Evolutionary conservation across 2,113 vertebrate species (phyloP), one percentile per base, ranked within the genome.

Genomic region (Nothobranchius kuhntae): DNA sequence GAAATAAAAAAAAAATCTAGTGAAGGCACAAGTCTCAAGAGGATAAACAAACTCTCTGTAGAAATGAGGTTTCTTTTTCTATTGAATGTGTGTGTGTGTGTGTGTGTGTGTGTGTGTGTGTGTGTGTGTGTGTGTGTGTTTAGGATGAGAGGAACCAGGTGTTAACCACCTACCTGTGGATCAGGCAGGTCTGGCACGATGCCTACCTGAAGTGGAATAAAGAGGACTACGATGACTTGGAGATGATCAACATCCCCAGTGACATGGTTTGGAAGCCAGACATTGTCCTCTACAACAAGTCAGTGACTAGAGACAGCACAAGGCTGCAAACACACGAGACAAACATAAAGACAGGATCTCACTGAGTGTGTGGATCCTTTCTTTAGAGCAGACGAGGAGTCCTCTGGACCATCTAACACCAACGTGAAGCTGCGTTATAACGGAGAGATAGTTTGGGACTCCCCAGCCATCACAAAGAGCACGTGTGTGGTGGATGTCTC

Each of bases 231-330:
- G 96, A 98, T 10, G 94, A 96, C 3, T 86, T 99, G 53, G 97
- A 99, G 89, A 95, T 97, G 68, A 97, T 99, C 80, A 94, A 96
- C 81, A 98, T 99, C 76, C 97, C 97, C 68, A 96, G 96, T 13
- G 93, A 91, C 82, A 89, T 96, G 68, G 96, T 99, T 65, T 99
- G 97, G 97, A 97, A 96, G 80, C 97, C 97, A 0, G 97, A 99
- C 84, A 98, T 99, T 8, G 96, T 98, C 61, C 92, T 99, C 0
- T 99, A 99, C 76, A 99, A 99, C 92, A 99, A 98, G 97, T 98
- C 50, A 83, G 87, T 85, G 50, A 61, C 14, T 9, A 4, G 38
- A 54, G 8, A 36, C 1, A 47, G 17, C 0, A 51, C 4, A 45
- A 50, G n/a, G 10, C 14, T 1, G 24, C 9, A 7, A 24, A 11